phyloP scores from a whole-genome alignment of 2,113 vertebrate genomes.

The Perccottus glenii region DNA sequence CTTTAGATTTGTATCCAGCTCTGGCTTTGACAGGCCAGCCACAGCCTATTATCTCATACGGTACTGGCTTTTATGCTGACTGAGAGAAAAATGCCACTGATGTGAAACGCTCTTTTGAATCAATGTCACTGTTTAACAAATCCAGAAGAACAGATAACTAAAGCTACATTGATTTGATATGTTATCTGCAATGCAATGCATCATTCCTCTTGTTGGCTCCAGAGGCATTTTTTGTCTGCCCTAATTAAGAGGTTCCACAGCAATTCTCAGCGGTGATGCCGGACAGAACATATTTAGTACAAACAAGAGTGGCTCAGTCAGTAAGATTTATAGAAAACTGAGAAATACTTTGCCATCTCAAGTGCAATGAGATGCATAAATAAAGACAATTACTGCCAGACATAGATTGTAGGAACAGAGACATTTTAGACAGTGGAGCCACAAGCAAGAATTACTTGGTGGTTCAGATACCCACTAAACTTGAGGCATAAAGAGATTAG shows the following conservation, averaged over 20 bases:
- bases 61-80: conserved; percentile 2
- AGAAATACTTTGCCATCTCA: not conserved
- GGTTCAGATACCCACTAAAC: not conserved
- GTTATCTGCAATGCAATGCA: not conserved
- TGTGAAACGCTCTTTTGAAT: conserved; percentile 12
- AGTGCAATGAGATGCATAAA: conserved; percentile 9
- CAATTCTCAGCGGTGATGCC: not conserved
- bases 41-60: conserved; percentile 5
- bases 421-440: not conserved
- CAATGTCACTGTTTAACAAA: conserved; percentile 4
- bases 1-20: not conserved
- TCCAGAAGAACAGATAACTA: not conserved
- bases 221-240: not conserved
- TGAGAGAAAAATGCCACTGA: conserved; percentile 10
- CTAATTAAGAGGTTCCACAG: not conserved
- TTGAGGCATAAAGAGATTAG: not conserved
- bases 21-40: conserved; percentile 1
- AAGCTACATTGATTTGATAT: not conserved
- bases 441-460: conserved; percentile 2
- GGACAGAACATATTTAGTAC: not conserved
- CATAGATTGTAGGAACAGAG: too few relatives aligned
- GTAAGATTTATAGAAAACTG: too few relatives aligned
- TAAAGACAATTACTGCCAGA: not conserved
- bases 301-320: not conserved
- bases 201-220: not conserved